Evolutionary conservation across 2,888 invertebrate species (phyloP), one percentile per base, ranked within the genome.

Genomic region (Glaucopsyche alexis): DNA sequence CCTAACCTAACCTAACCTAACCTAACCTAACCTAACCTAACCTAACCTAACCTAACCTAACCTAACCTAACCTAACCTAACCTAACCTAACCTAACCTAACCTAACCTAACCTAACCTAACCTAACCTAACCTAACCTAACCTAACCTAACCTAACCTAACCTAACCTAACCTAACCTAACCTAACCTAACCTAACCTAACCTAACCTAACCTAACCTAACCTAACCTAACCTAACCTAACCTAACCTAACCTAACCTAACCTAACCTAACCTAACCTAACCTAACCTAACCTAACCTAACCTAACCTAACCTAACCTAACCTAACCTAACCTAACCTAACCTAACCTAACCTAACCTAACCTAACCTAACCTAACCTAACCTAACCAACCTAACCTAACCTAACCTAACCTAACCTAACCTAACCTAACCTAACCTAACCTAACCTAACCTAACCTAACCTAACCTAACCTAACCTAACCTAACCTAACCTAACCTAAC

Each of bases 321-420:
- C 76, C 72, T 73, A 74, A 73, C 74, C 74, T 74, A 73, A 74
- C 74, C 76, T 74, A 73, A 73, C 71, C 74, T 74, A 74, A 72
- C 74, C 71, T 72, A 74, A 72, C 74, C 74, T 74, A 74, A 76
- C 74, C 74, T 72, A 75, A 76, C 74, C 74, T 74, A 74, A 74
- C 75, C 74, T 75, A 73, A 75, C 75, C 75, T 72, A 70, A 71
- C 74, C 71, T 73, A n/a, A n/a, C n/a, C n/a, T n/a, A n/a, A n/a
- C n/a, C n/a, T n/a, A n/a, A n/a, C n/a, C n/a, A 72, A 73, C 71
- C 74, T 74, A 71, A 74, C 74, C 74, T 73, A 74, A 75, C 72
- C 72, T 72, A 74, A 76, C 76, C 76, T 75, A 76, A 76, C 76
- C 76, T 76, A 76, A 76, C 76, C 76, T 76, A 75, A 76, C 76